phyloP scores from a whole-genome alignment of 2,888 invertebrate species.

The Tetragnatha montana region DNA sequence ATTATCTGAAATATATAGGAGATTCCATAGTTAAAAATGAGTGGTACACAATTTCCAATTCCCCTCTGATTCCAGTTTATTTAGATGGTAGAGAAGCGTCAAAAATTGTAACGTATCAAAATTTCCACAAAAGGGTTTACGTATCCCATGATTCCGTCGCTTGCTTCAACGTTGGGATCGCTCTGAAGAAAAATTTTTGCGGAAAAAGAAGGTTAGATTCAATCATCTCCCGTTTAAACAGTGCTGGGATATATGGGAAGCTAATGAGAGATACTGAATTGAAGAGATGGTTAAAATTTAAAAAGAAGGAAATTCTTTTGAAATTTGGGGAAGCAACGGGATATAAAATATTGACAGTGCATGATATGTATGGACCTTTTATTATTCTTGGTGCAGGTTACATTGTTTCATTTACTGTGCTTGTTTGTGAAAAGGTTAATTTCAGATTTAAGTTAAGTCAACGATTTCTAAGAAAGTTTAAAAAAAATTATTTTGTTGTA shows the following conservation, averaged over 20 bases:
- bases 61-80: background rate
- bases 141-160: background rate
- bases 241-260: conserved; percentile 5
- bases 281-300: background rate
- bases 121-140: background rate
- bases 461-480: too few relatives aligned
- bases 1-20: background rate
- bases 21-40: background rate
- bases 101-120: background rate
- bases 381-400: background rate
- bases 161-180: background rate
- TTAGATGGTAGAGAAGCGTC: background rate
- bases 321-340: background rate
- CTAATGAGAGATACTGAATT: background rate
- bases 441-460: too few relatives aligned
- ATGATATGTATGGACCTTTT: background rate
- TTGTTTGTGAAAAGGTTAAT: background rate
- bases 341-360: background rate
- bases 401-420: background rate
- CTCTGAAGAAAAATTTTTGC: background rate
- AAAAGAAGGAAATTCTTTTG: background rate
- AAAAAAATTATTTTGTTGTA: too few relatives aligned
- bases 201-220: background rate
- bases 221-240: background rate
- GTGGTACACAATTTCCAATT: background rate